Percentiles rank a stretch among this genome's conserved stretches.
Conservation (phyloP, 2,888 invertebrate species). For the Tetrapedia diversipes region DNA sequence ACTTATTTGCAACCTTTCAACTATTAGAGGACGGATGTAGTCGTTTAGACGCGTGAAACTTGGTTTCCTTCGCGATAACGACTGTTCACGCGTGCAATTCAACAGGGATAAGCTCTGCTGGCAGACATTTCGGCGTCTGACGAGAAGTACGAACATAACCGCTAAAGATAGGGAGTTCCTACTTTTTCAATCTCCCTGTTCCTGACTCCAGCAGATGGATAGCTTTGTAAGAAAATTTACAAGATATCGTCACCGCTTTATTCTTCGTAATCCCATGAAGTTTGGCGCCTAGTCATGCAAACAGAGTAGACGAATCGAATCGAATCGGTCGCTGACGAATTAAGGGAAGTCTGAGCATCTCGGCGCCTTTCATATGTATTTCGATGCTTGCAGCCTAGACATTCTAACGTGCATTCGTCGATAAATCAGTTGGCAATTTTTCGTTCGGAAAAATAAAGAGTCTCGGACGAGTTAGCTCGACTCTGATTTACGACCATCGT, state of each 20-base stretch:
- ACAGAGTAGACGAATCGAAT: not conserved
- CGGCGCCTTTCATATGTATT: not conserved
- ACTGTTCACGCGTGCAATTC: conserved; percentile 37
- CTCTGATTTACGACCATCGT: conserved; percentile 61
- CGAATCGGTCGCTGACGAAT: not conserved
- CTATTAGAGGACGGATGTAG: not conserved
- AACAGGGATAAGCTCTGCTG: conserved; percentile 63
- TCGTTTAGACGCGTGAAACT: conserved; percentile 3
- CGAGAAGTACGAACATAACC: conserved; percentile 42
- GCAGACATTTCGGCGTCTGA: conserved; percentile 67
- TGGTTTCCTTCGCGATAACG: conserved; percentile 42
- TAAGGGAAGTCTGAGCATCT: not conserved
- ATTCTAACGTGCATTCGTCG: conserved; percentile 37
- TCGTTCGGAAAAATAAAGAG: conserved; percentile 57
- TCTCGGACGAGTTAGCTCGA: conserved; percentile 27
- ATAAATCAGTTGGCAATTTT: conserved; percentile 58
- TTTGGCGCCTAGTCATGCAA: not conserved
- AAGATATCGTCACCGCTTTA: not conserved
- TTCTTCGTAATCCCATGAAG: not conserved
- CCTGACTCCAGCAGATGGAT: too few species aligned
- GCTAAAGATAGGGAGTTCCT: conserved; percentile 59
- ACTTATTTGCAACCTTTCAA: not conserved
- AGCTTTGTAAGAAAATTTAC: too few species aligned
- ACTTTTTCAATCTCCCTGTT: not conserved
- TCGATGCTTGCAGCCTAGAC: conserved; percentile 18